phyloP scores from a whole-genome alignment of 2,113 vertebrate species.

The Capreolus pygargus region DNA sequence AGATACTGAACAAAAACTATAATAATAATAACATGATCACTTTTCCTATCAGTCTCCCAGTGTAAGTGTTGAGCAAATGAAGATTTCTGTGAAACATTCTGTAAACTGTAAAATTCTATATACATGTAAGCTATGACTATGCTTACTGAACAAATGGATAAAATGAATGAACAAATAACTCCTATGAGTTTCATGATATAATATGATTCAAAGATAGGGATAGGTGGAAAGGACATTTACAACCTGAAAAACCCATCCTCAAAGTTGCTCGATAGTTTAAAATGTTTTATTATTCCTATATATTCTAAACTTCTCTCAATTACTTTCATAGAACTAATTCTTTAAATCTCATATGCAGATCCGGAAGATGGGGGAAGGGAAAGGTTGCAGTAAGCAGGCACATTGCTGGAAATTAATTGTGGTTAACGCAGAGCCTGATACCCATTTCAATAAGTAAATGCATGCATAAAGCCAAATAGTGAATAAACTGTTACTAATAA shows the following conservation, averaged over 20 bases:
- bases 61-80: not conserved
- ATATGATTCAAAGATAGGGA: constrained; percentile 8
- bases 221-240: not conserved
- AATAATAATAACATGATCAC: not conserved
- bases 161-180: constrained; percentile 17
- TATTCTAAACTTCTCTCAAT: constrained; percentile 1
- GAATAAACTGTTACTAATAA: not conserved
- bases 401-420: not conserved
- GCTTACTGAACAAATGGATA: constrained; percentile 4
- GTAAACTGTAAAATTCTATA: not conserved
- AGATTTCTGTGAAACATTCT: constrained; percentile 2
- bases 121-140: not conserved
- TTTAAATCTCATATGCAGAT: constrained; percentile 11
- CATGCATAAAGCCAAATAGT: not conserved
- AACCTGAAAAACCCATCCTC: not conserved
- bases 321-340: not conserved
- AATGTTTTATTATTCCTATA: constrained; percentile 7
- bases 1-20: not conserved
- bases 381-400: not conserved
- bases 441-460: not conserved
- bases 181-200: constrained; percentile 17
- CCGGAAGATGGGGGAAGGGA: not conserved
- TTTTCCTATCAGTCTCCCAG: not conserved
- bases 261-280: not conserved
- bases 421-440: not conserved